A percentile compares a stretch with the other conserved stretches of the same genome.
Conservation (phyloP, 2,888 invertebrate genomes). For the Nephrotoma flavescens region DNA sequence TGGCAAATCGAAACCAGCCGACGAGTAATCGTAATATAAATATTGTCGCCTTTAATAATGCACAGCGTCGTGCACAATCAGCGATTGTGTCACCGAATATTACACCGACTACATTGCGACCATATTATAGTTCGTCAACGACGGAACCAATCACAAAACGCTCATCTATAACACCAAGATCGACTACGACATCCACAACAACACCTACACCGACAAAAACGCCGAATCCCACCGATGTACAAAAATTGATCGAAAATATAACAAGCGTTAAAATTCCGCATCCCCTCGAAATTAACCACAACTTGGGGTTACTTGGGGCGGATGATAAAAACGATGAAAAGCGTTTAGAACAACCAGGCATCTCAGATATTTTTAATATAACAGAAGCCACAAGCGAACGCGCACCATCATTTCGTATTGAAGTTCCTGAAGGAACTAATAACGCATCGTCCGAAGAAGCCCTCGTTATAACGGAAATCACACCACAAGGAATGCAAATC, state of each 20-base stretch:
- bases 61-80: neutral
- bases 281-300: neutral
- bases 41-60: slow-evolving; percentile 1
- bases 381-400: neutral
- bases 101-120: neutral
- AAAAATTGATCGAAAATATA: neutral
- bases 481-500: neutral
- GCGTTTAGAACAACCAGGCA: neutral
- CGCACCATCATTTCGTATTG: neutral
- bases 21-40: slow-evolving; percentile 30
- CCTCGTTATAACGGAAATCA: neutral
- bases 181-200: neutral
- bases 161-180: neutral
- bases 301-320: neutral
- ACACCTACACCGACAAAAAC: neutral
- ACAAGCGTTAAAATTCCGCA: neutral
- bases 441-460: neutral
- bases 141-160: neutral
- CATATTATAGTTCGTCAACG: neutral
- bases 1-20: slow-evolving; percentile 18
- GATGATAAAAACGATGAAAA: neutral
- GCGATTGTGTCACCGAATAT: neutral
- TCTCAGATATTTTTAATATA: neutral
- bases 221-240: neutral
- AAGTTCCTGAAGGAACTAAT: neutral